These are phyloP conservation scores for Heliconius himera DNA, from an alignment of 1,140 invertebrate species.

Conservation along the genomic window DNA sequence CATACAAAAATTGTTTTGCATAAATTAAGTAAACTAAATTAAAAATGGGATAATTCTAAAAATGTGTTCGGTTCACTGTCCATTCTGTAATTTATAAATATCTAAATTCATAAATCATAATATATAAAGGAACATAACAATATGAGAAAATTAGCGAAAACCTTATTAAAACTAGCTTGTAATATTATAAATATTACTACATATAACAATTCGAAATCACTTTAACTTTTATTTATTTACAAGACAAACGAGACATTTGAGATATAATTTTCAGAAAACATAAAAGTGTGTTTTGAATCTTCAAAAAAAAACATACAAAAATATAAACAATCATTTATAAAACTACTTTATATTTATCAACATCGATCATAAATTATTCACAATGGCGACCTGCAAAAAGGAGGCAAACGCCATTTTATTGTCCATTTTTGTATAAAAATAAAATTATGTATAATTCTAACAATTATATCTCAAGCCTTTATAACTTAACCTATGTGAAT, in stretches of 20 bases:
- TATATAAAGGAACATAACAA: slow-evolving; percentile 22
- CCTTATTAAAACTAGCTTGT: slow-evolving; percentile 12
- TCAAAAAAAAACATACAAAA: slow-evolving; percentile 1
- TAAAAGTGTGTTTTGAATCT: neutral
- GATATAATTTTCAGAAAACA: slow-evolving; percentile 8
- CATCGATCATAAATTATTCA: neutral
- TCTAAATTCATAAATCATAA: slow-evolving; percentile 2
- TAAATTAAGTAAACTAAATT: neutral
- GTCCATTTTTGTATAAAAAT: neutral
- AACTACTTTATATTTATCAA: neutral
- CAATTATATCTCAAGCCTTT: slow-evolving; percentile 14
- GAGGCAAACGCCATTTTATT: slow-evolving; percentile 2
- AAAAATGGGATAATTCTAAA: neutral
- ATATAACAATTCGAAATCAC: slow-evolving; percentile 28
- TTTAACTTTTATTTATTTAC: slow-evolving; percentile 22
- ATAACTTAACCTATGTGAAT: slow-evolving; percentile 56
- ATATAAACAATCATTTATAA: neutral
- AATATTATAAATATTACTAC: slow-evolving; percentile 14
- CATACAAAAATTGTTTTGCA: neutral
- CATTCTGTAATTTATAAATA: neutral
- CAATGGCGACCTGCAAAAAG: neutral
- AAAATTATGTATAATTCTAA: slow-evolving; percentile 1
- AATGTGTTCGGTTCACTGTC: neutral
- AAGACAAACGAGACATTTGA: slow-evolving; percentile 3
- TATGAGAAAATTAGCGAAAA: slow-evolving; percentile 20